Evolutionary conservation across 2,888 invertebrate genomes (phyloP).

Genomic region (Synergus umbraculus): DNA sequence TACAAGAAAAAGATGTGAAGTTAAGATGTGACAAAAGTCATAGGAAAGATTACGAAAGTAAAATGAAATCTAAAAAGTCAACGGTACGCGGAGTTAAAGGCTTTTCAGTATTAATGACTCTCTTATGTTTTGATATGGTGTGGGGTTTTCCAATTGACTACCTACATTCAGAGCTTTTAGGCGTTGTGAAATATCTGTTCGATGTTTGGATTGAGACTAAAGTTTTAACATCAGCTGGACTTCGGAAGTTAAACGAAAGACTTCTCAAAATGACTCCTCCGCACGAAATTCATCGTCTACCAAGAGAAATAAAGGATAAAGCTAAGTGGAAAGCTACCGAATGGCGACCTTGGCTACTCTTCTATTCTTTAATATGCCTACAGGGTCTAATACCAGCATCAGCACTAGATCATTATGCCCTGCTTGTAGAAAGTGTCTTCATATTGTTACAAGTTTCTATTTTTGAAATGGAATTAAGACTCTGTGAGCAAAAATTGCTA

Average conservation of each 20-base stretch:
- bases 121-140: slow-evolving; percentile 27
- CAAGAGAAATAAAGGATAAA: slow-evolving; percentile 18
- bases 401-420: background rate
- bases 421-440: background rate
- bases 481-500: background rate
- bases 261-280: slow-evolving; percentile 28
- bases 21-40: slow-evolving; percentile 38
- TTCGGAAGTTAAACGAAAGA: background rate
- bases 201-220: too few species aligned
- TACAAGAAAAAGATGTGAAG: slow-evolving; percentile 28
- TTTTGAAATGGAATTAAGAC: background rate
- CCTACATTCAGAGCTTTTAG: slow-evolving; percentile 12
- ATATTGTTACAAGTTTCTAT: background rate
- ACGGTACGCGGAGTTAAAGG: slow-evolving; percentile 21
- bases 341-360: slow-evolving; percentile 40
- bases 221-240: slow-evolving; percentile 16
- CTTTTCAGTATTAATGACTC: background rate
- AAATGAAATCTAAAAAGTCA: background rate
- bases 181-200: too few species aligned
- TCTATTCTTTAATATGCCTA: slow-evolving; percentile 30
- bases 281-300: slow-evolving; percentile 38
- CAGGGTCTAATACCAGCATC: background rate
- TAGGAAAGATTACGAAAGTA: background rate
- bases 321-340: slow-evolving; percentile 42
- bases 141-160: slow-evolving; percentile 42